phyloP scores from a whole-genome alignment of 2,113 vertebrate genomes.

The Gopherus flavomarginatus region DNA sequence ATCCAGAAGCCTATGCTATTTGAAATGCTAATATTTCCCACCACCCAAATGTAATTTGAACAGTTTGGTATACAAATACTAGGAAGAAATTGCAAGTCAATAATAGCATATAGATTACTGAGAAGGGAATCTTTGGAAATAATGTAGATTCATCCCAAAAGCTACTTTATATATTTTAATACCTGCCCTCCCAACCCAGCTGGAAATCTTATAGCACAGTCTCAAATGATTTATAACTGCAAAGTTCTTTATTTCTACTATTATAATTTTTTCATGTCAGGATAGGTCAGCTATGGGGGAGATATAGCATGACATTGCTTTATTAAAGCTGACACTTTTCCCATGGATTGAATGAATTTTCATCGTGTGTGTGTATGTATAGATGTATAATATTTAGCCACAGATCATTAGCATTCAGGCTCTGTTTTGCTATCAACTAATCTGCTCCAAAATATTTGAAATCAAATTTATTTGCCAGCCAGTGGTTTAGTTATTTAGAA shows the following conservation, averaged over 20 bases:
- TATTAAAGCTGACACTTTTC: slow-evolving; percentile 67
- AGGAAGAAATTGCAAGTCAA: neutral
- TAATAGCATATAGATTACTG: neutral
- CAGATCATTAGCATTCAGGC: slow-evolving; percentile 50
- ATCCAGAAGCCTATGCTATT: neutral
- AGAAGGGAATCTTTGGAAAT: no score
- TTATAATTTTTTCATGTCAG: slow-evolving; percentile 74
- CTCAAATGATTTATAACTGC: slow-evolving; percentile 75
- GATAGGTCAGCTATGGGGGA: slow-evolving; percentile 51
- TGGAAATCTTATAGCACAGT: slow-evolving; percentile 65
- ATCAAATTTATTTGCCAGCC: slow-evolving; percentile 40
- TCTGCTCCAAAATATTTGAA: slow-evolving; percentile 63
- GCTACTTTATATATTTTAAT: slow-evolving; percentile 40
- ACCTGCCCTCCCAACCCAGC: neutral
- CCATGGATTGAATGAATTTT: slow-evolving; percentile 48
- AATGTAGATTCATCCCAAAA: slow-evolving; percentile 63
- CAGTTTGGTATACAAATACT: neutral
- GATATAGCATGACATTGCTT: slow-evolving; percentile 45
- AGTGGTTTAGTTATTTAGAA: neutral
- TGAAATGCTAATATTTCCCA: neutral
- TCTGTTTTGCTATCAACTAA: slow-evolving; percentile 7
- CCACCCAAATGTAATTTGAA: neutral
- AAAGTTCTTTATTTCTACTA: slow-evolving; percentile 66
- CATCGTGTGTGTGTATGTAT: neutral
- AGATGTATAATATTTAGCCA: neutral